A percentile compares a stretch with the other conserved stretches of the same genome.
These are phyloP conservation scores for Alouatta palliata DNA, from an alignment of 2,113 vertebrate genomes.

Conservation along the genomic window DNA sequence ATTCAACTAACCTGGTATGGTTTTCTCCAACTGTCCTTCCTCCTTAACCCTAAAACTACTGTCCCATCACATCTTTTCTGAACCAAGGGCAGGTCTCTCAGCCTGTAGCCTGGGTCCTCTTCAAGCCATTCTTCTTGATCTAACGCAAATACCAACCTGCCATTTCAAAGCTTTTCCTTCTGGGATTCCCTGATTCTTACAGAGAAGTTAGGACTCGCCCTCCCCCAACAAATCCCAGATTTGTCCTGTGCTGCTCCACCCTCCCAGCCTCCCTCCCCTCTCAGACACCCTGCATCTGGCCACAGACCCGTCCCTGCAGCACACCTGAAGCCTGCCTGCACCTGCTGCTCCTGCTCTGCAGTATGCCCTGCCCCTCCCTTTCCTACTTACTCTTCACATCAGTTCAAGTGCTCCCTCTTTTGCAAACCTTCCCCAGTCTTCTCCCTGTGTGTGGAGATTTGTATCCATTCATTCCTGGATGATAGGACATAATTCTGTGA, in stretches of 20 bases:
- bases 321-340: rapidly evolving
- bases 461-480: not conserved
- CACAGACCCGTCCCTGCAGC: not conserved
- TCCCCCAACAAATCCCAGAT: no score
- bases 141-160: not conserved
- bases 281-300: rapidly evolving
- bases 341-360: not conserved
- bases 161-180: not conserved
- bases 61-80: not conserved
- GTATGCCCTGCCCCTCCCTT: rapidly evolving
- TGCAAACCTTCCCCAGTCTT: not conserved
- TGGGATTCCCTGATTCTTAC: not conserved
- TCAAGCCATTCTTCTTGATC: not conserved
- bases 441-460: not conserved
- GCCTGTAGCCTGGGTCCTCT: not conserved
- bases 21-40: not conserved
- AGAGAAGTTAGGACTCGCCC: not conserved
- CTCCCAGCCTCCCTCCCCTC: not conserved
- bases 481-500: not conserved
- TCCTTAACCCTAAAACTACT: not conserved
- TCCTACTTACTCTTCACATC: not conserved
- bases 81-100: not conserved
- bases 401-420: not conserved
- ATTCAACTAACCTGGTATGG: not conserved
- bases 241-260: not conserved